Evolutionary conservation across 2,797 vertebrate genomes (phyloP), one percentile per base, ranked within the genome.

Genomic region (Neoniphon sammara): DNA sequence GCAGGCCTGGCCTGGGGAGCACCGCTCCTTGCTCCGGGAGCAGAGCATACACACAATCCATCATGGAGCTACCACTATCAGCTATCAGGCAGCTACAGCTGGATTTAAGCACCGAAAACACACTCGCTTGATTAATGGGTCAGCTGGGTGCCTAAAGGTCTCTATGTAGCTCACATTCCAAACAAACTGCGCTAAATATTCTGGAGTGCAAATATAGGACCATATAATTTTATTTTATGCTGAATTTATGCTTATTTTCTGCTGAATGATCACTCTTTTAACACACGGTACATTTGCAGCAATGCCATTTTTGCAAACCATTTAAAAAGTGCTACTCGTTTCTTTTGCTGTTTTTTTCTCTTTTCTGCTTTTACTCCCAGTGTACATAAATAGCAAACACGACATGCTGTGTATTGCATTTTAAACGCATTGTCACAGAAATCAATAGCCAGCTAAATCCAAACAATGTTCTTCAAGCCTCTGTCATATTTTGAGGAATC

Each of bases 111-210:
- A 61, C 62, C 25, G 46, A 83, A 82, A 80, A 69, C 49, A 71
- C 56, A 62, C 84, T 58, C 67, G 46, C 62, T 72, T 85, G 88
- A 91, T 91, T 78, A 84, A 89, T 86, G 54, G 57, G 71, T 75
- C 79, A 54, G 66, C 66, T 57, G 49, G 65, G 57, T 82, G 46
- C 77, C 78, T 84, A 82, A 81, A 83, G 57, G 58, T 69, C 62
- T 81, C 82, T 64, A 68, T 79, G 75, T 70, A 72, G 58, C 67
- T 76, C 66, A 56, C 65, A 80, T 78, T 90, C 86, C 27, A 79
- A 83, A 74, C 49, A 52, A 80, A 81, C 58, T 17, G 2, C 60
- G 61, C 44, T n/a, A 6, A 68, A 27, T 70, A 23, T 77, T 56
- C 52, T 69, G 47, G 42, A 55, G 36, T 30, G 9, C 18, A 50